Percentiles rank a stretch among this genome's conserved stretches.
These are phyloP conservation scores for Dryocosmus kuriphilus DNA, from an alignment of 2,888 invertebrate genomes.

Conservation along the genomic window DNA sequence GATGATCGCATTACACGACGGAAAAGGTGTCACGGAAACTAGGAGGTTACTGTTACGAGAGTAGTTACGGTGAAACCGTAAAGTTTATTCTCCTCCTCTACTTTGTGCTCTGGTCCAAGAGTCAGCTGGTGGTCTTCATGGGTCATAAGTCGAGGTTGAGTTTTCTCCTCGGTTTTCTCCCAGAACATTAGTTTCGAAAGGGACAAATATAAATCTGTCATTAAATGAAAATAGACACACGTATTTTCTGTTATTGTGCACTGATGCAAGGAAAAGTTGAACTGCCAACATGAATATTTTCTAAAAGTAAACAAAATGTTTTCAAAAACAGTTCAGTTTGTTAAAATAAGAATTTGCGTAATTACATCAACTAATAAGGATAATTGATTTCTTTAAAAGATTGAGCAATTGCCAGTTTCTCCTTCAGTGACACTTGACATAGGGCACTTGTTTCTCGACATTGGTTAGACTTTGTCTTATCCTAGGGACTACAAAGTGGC, in stretches of 20 bases:
- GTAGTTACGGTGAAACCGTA: conserved; percentile 47
- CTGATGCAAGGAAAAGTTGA: neutral
- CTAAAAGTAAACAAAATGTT: too few species aligned
- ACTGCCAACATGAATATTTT: neutral
- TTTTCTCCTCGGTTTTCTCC: conserved; percentile 24
- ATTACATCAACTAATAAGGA: neutral
- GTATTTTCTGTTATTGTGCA: neutral
- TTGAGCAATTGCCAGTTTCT: conserved; percentile 1
- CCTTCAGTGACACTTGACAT: conserved; percentile 13
- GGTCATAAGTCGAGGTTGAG: conserved; percentile 17
- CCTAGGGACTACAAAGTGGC: conserved; percentile 23
- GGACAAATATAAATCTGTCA: conserved; percentile 13
- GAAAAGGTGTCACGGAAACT: conserved; percentile 52
- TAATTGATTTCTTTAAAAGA: neutral
- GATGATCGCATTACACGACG: conserved; percentile 25
- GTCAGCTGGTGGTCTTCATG: conserved; percentile 27
- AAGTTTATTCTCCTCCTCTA: conserved; percentile 48
- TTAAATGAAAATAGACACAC: conserved; percentile 5
- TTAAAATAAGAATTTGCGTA: too few species aligned
- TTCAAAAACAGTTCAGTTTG: too few species aligned
- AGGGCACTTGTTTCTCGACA: conserved; percentile 18
- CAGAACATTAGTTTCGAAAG: conserved; percentile 1
- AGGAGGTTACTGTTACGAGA: conserved; percentile 55
- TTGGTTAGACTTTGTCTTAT: neutral
- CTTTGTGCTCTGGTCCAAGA: conserved; percentile 11